Evolutionary conservation across 2,113 vertebrate genomes (phyloP).

Genomic region (Columba janthina): DNA sequence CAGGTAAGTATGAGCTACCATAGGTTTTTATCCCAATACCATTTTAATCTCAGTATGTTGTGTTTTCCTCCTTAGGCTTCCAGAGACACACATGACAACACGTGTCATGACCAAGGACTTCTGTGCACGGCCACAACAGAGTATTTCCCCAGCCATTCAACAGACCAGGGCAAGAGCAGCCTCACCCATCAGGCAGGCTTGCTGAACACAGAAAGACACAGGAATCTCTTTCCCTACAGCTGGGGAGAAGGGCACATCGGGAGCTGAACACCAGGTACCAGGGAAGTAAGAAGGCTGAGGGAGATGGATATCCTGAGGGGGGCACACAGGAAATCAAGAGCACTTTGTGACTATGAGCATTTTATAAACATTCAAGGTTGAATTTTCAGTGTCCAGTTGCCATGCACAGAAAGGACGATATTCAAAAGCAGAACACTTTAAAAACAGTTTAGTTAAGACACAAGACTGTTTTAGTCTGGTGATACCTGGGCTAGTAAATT

Average conservation of each 20-base stretch:
- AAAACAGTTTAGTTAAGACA: not conserved
- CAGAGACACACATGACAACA: not conserved
- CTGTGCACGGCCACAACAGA: not conserved
- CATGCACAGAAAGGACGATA: not conserved
- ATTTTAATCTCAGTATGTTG: not conserved
- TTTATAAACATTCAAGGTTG: not conserved
- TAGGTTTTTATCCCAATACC: not conserved
- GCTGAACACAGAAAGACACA: not conserved
- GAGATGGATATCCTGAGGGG: not conserved
- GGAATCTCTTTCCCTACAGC: not conserved
- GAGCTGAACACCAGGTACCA: rapidly evolving
- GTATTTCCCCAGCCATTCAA: not conserved
- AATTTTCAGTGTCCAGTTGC: not conserved
- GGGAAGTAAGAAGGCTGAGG: not conserved
- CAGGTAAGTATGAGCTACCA: not conserved
- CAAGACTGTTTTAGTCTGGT: not conserved
- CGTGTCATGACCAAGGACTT: rapidly evolving
- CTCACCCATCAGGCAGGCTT: not conserved
- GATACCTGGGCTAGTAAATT: not conserved
- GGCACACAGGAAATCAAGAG: not conserved
- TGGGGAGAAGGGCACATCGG: not conserved
- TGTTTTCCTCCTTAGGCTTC: not conserved
- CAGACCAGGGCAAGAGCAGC: not conserved
- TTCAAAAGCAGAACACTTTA: not conserved
- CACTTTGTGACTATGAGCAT: not conserved